phyloP scores from a whole-genome alignment of 2,888 invertebrate genomes.

The Anoplius nigerrimus region DNA sequence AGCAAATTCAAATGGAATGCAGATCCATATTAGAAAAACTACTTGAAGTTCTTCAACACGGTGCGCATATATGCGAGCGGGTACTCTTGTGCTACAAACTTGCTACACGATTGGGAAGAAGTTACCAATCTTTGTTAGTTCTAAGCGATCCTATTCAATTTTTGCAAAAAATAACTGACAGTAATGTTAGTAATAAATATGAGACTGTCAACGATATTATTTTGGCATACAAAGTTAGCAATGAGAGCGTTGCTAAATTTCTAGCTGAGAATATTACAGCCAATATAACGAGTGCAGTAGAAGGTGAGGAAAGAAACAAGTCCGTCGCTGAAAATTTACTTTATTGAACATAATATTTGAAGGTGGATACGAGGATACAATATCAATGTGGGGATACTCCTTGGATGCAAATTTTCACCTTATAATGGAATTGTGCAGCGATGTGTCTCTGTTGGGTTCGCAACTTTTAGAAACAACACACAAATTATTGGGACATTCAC shows the following conservation, averaged over 20 bases:
- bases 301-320: conserved; percentile 55
- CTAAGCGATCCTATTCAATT: conserved; percentile 77
- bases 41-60: conserved; percentile 74
- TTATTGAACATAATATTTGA: conserved; percentile 18
- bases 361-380: conserved; percentile 65
- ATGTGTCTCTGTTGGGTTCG: conserved; percentile 77
- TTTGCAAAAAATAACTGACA: conserved; percentile 77
- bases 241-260: conserved; percentile 79
- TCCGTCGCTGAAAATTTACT: conserved; percentile 1
- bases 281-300: conserved; percentile 63
- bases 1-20: conserved; percentile 61
- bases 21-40: conserved; percentile 60
- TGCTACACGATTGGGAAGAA: conserved; percentile 78
- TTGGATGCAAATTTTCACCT: conserved; percentile 76
- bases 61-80: conserved; percentile 77
- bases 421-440: conserved; percentile 76
- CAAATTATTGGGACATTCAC: conserved; percentile 61
- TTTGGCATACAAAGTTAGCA: conserved; percentile 77
- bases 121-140: conserved; percentile 77
- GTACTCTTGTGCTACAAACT: conserved; percentile 79
- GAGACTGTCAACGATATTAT: conserved; percentile 80
- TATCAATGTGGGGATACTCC: conserved; percentile 77
- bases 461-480: conserved; percentile 73
- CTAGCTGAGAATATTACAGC: conserved; percentile 78
- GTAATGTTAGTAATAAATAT: conserved; percentile 78